Conservation (phyloP, 2,113 vertebrate genomes). For the Colius striatus region DNA sequence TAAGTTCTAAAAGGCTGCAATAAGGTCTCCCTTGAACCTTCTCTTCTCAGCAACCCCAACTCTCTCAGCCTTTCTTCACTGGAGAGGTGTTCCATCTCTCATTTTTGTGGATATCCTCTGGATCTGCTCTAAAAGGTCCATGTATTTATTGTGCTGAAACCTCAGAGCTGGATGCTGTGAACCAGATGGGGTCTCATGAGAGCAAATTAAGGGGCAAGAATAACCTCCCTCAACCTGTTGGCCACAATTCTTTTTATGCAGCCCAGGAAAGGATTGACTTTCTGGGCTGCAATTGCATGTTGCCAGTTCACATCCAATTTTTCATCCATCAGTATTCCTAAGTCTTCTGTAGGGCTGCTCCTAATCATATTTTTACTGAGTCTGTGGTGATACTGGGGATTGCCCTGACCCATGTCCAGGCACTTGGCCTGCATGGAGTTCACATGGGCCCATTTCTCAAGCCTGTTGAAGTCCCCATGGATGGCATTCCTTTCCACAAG, state of each 20-base stretch:
- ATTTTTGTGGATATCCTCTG: not conserved
- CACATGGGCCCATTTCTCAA: not conserved
- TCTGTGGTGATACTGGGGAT: not conserved
- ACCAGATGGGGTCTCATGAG: not conserved
- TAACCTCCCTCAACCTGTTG: not conserved
- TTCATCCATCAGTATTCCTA: not conserved
- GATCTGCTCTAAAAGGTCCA: not conserved
- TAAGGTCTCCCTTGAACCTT: rapidly evolving
- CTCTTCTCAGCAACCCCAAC: not conserved
- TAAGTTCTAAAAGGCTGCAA: not conserved
- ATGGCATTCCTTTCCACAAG: not conserved
- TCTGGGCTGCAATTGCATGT: not conserved
- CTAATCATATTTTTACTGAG: not conserved
- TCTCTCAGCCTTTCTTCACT: not conserved
- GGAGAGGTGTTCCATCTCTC: not conserved
- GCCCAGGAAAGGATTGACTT: not conserved
- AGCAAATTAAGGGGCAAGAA: not conserved
- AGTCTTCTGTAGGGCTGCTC: not conserved
- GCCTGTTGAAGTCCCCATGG: not conserved
- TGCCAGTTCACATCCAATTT: not conserved
- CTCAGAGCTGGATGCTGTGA: not conserved
- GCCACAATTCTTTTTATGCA: not conserved
- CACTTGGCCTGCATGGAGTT: not conserved
- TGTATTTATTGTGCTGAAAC: not conserved
- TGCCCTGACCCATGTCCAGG: not conserved